phyloP scores from a whole-genome alignment of 1,140 invertebrate species.

The Argopecten irradians region DNA sequence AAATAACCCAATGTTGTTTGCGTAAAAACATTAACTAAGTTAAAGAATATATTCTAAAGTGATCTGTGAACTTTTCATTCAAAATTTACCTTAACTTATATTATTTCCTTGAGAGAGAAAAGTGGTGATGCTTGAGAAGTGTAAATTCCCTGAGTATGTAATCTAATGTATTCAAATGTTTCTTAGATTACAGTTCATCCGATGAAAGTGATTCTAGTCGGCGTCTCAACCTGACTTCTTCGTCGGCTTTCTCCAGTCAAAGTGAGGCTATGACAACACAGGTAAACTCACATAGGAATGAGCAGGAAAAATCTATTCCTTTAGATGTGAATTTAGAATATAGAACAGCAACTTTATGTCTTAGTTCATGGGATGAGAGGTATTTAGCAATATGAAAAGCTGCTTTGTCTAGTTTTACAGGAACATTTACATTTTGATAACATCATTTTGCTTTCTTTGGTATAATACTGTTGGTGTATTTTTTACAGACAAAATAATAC shows the following conservation, averaged over 20 bases:
- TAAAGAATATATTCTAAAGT: no score
- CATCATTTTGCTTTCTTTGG: no score
- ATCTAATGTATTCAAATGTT: not conserved
- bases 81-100: no score
- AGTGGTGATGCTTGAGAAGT: no score
- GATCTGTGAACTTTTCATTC: no score
- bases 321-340: not conserved
- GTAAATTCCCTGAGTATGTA: not conserved
- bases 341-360: not conserved
- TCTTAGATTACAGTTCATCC: not conserved
- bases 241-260: constrained; percentile 67
- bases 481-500: not conserved
- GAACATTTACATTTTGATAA: not conserved
- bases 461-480: not conserved
- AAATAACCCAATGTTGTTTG: no score
- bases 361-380: not conserved
- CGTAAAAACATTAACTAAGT: no score
- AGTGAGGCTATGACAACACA: constrained; percentile 69
- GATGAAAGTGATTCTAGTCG: constrained; percentile 37
- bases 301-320: not conserved
- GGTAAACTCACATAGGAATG: constrained; percentile 48
- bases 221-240: constrained; percentile 59
- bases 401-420: not conserved
- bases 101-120: no score
- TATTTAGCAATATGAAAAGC: not conserved